Evolutionary conservation across 2,797 vertebrate species (phyloP).

Genomic region (Gymnopithys bicolor): DNA sequence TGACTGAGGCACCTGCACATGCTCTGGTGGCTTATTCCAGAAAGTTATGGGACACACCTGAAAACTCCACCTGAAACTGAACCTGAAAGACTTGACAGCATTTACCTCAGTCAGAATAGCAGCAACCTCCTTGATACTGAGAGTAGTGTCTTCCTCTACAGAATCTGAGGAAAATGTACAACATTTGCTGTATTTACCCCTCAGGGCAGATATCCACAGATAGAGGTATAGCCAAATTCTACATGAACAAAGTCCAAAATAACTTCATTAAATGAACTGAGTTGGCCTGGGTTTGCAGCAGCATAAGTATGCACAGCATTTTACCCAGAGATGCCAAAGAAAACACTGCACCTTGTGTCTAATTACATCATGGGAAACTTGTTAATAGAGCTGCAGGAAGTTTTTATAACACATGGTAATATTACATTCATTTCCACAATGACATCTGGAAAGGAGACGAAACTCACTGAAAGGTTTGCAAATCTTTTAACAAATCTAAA

Average conservation of each 20-base stretch:
- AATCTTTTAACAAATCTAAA: constrained; percentile 7
- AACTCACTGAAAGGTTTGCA: not conserved
- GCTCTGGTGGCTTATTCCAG: not conserved
- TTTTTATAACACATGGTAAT: not conserved
- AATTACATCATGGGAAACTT: constrained; percentile 54
- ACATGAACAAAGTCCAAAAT: constrained; percentile 34
- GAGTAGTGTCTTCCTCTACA: not conserved
- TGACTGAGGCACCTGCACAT: not conserved
- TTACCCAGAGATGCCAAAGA: constrained; percentile 2
- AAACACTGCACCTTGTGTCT: constrained; percentile 51
- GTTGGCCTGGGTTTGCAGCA: constrained; percentile 36
- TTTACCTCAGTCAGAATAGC: not conserved
- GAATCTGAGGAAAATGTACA: not conserved
- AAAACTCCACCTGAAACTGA: not conserved
- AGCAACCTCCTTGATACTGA: not conserved
- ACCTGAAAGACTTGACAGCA: not conserved
- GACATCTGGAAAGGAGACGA: constrained; percentile 2
- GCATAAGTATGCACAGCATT: constrained; percentile 31
- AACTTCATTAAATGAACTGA: constrained; percentile 44
- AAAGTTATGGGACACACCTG: not conserved
- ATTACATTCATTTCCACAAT: not conserved
- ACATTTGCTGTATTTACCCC: not conserved
- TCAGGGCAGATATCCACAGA: constrained; percentile 12
- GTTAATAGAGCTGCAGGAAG: constrained; percentile 29
- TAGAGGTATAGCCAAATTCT: constrained; percentile 24